Percentiles rank a stretch among this genome's conserved stretches.
Conservation (phyloP, 2,888 invertebrate species). For the Drosophila lutescens region DNA sequence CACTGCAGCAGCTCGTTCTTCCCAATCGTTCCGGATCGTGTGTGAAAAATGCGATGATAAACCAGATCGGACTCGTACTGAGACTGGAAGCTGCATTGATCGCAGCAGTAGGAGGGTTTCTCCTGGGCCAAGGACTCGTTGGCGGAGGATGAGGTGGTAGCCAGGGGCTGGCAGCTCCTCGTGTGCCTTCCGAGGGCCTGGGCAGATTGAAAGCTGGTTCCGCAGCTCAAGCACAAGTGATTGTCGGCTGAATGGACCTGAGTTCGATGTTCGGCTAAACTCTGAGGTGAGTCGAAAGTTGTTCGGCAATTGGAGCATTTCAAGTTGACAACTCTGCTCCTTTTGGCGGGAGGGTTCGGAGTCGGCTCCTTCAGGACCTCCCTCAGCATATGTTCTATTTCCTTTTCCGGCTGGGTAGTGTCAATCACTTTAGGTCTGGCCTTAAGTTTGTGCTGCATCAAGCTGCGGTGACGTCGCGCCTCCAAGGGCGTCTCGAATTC, state of each 20-base stretch:
- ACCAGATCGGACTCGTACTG: slow-evolving; percentile 89
- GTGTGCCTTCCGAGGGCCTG: slow-evolving; percentile 91
- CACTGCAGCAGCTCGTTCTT: slow-evolving; percentile 85
- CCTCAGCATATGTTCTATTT: slow-evolving; percentile 70
- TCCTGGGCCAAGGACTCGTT: not conserved
- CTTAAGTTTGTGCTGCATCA: slow-evolving; percentile 87
- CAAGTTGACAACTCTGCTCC: not conserved
- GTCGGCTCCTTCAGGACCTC: slow-evolving; percentile 61
- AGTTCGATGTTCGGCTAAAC: slow-evolving; percentile 48
- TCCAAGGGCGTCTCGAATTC: slow-evolving; percentile 87
- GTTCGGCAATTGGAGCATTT: slow-evolving; percentile 49
- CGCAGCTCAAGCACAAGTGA: slow-evolving; percentile 90
- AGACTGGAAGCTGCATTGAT: slow-evolving; percentile 81
- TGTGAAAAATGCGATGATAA: slow-evolving; percentile 90
- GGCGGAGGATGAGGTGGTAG: slow-evolving; percentile 38
- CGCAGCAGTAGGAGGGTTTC: slow-evolving; percentile 59
- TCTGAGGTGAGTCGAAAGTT: slow-evolving; percentile 44
- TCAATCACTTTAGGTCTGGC: slow-evolving; percentile 64
- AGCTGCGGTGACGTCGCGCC: slow-evolving; percentile 88
- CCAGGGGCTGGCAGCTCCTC: slow-evolving; percentile 80
- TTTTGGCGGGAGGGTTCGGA: slow-evolving; percentile 11
- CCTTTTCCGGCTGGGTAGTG: slow-evolving; percentile 28
- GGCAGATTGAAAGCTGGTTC: slow-evolving; percentile 88
- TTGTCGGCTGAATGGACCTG: slow-evolving; percentile 84
- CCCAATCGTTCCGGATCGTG: slow-evolving; percentile 70